Evolutionary conservation across 2,797 vertebrate genomes (phyloP).

Genomic region (Agapornis canus): DNA sequence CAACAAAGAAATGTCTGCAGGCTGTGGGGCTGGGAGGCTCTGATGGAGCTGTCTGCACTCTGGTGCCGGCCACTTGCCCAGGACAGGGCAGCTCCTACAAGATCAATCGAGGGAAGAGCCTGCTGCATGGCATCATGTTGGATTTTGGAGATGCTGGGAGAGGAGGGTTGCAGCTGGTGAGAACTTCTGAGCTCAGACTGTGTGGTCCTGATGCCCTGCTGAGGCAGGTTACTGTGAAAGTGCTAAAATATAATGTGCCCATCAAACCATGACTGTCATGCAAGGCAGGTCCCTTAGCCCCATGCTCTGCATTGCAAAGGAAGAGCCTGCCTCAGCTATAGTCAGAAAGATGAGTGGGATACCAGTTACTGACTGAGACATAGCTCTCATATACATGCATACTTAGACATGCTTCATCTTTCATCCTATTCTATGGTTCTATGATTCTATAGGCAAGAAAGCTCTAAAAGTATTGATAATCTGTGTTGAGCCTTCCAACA

Average conservation of each 20-base stretch:
- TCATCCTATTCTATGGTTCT: no score
- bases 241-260: neutral
- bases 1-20: neutral
- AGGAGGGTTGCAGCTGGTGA: neutral
- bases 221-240: neutral
- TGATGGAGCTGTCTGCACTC: neutral
- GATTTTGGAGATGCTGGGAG: neutral
- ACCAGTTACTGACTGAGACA: neutral
- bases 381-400: fast-evolving
- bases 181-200: neutral
- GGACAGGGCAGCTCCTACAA: neutral
- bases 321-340: neutral
- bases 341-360: neutral
- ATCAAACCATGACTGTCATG: neutral
- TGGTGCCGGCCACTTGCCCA: fast-evolving
- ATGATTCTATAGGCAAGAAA: neutral
- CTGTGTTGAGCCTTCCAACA: neutral
- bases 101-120: neutral
- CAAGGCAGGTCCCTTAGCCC: fast-evolving
- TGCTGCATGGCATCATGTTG: neutral
- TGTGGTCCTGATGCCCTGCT: neutral
- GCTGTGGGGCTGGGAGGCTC: neutral
- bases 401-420: neutral
- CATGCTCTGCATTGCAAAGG: fast-evolving
- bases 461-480: neutral